phyloP scores from a whole-genome alignment of 2,113 vertebrate species.

The Grantiella picta region DNA sequence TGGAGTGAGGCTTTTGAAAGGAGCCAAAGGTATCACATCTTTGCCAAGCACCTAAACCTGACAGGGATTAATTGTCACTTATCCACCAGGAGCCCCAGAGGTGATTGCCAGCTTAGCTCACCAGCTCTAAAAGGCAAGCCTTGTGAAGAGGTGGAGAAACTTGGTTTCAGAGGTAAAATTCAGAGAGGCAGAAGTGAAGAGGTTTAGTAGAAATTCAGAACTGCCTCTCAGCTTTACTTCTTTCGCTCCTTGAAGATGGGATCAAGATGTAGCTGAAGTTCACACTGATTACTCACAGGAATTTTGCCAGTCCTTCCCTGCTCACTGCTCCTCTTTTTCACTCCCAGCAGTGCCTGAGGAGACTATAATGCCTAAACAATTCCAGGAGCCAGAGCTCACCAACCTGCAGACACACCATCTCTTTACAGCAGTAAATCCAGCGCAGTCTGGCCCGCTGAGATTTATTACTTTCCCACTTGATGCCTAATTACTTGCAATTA shows the following conservation, averaged over 20 bases:
- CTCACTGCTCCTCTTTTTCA: background rate
- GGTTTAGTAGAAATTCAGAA: background rate
- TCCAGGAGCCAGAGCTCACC: background rate
- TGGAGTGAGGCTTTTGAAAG: background rate
- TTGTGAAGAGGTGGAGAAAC: background rate
- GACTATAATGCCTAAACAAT: background rate
- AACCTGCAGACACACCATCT: rapidly evolving
- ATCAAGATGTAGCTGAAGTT: background rate
- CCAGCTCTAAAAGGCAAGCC: background rate
- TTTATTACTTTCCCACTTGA: background rate
- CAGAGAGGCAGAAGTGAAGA: background rate
- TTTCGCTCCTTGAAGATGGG: background rate
- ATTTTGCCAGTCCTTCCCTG: background rate
- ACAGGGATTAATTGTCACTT: background rate
- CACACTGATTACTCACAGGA: background rate
- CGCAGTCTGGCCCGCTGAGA: background rate
- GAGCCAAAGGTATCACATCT: background rate
- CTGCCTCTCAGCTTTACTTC: background rate
- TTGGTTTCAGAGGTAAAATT: background rate
- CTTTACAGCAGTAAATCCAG: background rate
- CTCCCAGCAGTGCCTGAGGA: background rate
- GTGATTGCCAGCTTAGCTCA: background rate
- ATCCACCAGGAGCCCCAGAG: background rate
- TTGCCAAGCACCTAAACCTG: background rate
- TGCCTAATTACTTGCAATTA: background rate